phyloP scores from a whole-genome alignment of 2,888 invertebrate genomes.

The Pachycephus smyrnensis region DNA sequence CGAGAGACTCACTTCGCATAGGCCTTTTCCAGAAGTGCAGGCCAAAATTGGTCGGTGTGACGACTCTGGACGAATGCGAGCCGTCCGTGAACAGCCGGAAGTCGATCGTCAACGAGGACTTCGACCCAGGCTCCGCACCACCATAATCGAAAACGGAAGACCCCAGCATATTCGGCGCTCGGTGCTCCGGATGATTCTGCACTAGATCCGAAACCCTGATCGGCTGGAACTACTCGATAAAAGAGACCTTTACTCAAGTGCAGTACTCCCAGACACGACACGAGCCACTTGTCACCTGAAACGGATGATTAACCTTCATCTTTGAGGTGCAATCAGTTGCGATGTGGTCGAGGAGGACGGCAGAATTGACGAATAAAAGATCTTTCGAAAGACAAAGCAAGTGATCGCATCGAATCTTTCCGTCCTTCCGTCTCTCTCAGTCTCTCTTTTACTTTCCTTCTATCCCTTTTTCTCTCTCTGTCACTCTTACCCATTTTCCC shows the following conservation, averaged over 20 bases:
- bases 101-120: slow-evolving; percentile 87
- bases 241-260: slow-evolving; percentile 89
- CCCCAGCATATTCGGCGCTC: slow-evolving; percentile 75
- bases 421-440: slow-evolving; percentile 15
- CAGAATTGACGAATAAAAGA: neutral
- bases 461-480: slow-evolving; percentile 8
- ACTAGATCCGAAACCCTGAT: slow-evolving; percentile 76
- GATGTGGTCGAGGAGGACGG: neutral
- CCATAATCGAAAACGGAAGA: slow-evolving; percentile 91
- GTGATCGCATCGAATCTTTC: slow-evolving; percentile 48
- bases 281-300: slow-evolving; percentile 90
- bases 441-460: neutral
- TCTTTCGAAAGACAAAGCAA: slow-evolving; percentile 14
- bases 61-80: slow-evolving; percentile 88
- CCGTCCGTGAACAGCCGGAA: slow-evolving; percentile 89
- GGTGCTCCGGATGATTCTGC: slow-evolving; percentile 68
- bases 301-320: slow-evolving; percentile 28
- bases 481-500: slow-evolving; percentile 87
- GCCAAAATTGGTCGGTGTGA: slow-evolving; percentile 87
- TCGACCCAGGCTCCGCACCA: slow-evolving; percentile 96
- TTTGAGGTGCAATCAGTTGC: neutral
- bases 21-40: slow-evolving; percentile 90
- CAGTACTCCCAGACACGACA: slow-evolving; percentile 87
- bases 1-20: slow-evolving; percentile 83
- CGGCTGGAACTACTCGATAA: slow-evolving; percentile 91